phyloP scores from a whole-genome alignment of 2,888 invertebrate genomes.

The Apomyelois bistriatella region DNA sequence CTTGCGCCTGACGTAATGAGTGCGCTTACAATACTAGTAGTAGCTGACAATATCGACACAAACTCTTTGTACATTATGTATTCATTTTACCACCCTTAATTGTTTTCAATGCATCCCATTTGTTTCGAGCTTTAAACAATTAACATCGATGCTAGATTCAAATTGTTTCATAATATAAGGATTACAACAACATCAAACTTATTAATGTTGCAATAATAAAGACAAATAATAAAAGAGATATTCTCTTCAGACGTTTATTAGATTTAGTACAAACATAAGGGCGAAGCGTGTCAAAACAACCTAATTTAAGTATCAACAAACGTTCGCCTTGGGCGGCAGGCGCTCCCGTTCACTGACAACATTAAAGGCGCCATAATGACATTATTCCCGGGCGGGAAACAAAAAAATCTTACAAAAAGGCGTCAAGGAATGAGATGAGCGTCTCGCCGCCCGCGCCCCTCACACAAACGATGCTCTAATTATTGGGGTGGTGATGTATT shows the following conservation, averaged over 20 bases:
- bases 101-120: constrained; percentile 46
- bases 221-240: constrained; percentile 61
- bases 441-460: constrained; percentile 39
- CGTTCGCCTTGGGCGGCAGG: constrained; percentile 76
- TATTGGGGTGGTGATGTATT: constrained; percentile 61
- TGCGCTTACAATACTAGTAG: constrained; percentile 59
- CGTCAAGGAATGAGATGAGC: constrained; percentile 62
- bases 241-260: constrained; percentile 73
- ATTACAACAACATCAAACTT: constrained; percentile 34
- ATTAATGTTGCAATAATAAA: constrained; percentile 22
- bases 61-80: constrained; percentile 53
- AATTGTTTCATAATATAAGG: constrained; percentile 27
- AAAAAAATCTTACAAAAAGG: constrained; percentile 71
- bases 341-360: constrained; percentile 72
- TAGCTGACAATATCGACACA: constrained; percentile 68
- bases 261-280: constrained; percentile 78
- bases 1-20: constrained; percentile 58
- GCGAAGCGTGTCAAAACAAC: constrained; percentile 79
- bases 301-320: constrained; percentile 81
- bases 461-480: constrained; percentile 55
- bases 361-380: constrained; percentile 80
- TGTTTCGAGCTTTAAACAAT: constrained; percentile 36
- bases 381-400: constrained; percentile 75
- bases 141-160: constrained; percentile 23
- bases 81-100: constrained; percentile 46